Percentiles rank a stretch among this genome's conserved stretches.
Conservation (phyloP, 2,888 invertebrate species). For the Tenthredo notha region DNA sequence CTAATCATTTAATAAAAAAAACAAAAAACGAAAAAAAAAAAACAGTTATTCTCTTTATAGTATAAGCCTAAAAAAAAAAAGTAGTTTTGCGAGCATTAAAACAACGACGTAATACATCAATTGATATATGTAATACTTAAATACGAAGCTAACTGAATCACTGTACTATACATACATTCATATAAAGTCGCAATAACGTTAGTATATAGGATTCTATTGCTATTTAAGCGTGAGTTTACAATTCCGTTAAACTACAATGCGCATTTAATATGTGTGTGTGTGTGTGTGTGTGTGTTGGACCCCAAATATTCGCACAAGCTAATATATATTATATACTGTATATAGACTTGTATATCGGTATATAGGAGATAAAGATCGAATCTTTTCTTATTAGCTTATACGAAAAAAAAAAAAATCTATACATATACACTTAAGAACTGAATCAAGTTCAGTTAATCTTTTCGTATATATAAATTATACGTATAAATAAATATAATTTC, state of each 20-base stretch:
- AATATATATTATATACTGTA: background rate
- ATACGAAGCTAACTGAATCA: background rate
- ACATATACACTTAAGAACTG: background rate
- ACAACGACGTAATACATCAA: background rate
- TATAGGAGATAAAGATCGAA: background rate
- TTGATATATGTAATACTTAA: background rate
- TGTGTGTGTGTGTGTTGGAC: background rate
- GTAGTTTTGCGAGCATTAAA: background rate
- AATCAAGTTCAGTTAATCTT: background rate
- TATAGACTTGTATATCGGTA: background rate
- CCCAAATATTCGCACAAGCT: background rate
- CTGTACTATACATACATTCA: background rate
- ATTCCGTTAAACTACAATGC: background rate
- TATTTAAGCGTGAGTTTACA: background rate
- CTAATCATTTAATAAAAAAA: background rate
- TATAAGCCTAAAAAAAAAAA: background rate
- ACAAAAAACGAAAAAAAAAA: too few relatives aligned
- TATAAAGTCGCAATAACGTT: constrained; percentile 7
- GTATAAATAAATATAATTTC: background rate
- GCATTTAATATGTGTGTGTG: background rate
- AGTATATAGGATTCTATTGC: constrained; percentile 10
- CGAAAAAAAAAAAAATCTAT: background rate
- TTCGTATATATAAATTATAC: background rate
- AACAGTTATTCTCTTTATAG: background rate
- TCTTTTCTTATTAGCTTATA: background rate